Percentiles rank a stretch among this genome's conserved stretches.
Conservation (phyloP, 37 sponge, comb jelly and placozoan genomes). For the Beroe forskalii region DNA sequence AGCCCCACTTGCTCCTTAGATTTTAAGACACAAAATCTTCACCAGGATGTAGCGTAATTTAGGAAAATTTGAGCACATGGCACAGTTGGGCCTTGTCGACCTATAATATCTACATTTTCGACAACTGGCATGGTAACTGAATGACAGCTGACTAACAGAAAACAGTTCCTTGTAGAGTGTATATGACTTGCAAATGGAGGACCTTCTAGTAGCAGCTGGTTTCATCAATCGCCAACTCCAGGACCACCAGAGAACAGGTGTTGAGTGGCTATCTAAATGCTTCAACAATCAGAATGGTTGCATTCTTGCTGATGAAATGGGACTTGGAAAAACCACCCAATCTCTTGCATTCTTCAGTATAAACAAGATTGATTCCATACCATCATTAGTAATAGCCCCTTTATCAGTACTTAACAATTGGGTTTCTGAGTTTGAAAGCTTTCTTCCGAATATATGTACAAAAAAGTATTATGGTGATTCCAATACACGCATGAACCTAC, state of each 20-base stretch:
- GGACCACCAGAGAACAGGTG: background rate
- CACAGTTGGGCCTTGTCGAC: no score
- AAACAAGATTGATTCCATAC: background rate
- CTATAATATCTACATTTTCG: no score
- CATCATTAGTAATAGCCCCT: slow-evolving; percentile 21
- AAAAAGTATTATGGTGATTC: slow-evolving; percentile 34
- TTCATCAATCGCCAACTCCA: background rate
- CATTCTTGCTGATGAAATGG: slow-evolving; percentile 54
- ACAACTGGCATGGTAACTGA: no score
- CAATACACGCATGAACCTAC: background rate
- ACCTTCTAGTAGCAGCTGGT: background rate
- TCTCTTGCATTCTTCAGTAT: slow-evolving; percentile 17
- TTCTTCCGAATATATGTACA: background rate
- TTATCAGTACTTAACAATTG: slow-evolving; percentile 6
- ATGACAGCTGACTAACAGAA: no score
- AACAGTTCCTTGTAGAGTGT: no score
- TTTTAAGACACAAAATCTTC: no score
- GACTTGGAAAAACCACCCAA: slow-evolving; percentile 24
- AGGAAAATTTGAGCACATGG: no score
- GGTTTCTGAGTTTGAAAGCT: background rate
- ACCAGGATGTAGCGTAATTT: no score
- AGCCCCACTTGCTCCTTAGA: no score
- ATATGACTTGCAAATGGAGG: background rate
- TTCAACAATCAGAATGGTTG: slow-evolving; percentile 4
- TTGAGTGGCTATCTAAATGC: background rate